A percentile compares a stretch with the other conserved stretches of the same genome.
phyloP scores from a whole-genome alignment of 2,113 vertebrate genomes.

The western clawed frog (Xenopus tropicalis) region UCB_Xtro_10.0 CM004447.2:75903501-75904000 shows the following conservation, averaged over 20 bases:
- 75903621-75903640: slow-evolving; percentile 66
- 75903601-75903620: slow-evolving; percentile 87
- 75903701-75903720: slow-evolving; percentile 73
- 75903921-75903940: slow-evolving; percentile 82
- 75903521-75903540: slow-evolving; percentile 91
- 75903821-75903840: slow-evolving; percentile 63
- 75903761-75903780: slow-evolving; percentile 62
- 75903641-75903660: slow-evolving; percentile 76
- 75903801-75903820: slow-evolving; percentile 62
- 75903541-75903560: slow-evolving; percentile 93
- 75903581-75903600: slow-evolving; percentile 87
- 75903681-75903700: slow-evolving; percentile 74
- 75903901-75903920: slow-evolving; percentile 75
- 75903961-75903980: slow-evolving; percentile 92
- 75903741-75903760: slow-evolving; percentile 23
- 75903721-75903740: slow-evolving; percentile 60
- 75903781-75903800: slow-evolving; percentile 69
- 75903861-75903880: slow-evolving; percentile 71
- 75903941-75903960: slow-evolving; percentile 71
- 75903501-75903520: slow-evolving; percentile 97
- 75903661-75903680: slow-evolving; percentile 89
- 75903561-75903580: slow-evolving; percentile 92
- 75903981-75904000: slow-evolving; percentile 65
- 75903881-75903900: slow-evolving; percentile 84
- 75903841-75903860: slow-evolving; percentile 75